Base-by-base conservation (phyloP, 2,888 invertebrate species). In the Parnassius mnemosyne region DNA sequence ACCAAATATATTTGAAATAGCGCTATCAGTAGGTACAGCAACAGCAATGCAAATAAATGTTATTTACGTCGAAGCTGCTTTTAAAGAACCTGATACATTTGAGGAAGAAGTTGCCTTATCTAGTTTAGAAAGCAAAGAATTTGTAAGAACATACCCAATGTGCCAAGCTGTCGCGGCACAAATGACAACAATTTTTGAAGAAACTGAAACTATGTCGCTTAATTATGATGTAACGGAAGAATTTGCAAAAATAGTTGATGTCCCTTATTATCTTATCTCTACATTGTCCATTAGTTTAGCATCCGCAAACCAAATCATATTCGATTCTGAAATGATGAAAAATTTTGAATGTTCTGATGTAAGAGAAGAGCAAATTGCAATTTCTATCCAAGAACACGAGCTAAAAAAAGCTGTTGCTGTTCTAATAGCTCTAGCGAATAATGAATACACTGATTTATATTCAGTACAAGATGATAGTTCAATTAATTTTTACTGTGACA, bases 41-140 rank as follows among this genome's bases (percentile, higher is more conserved):
- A 56, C 61, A n/a, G 34, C 41, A n/a, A 9, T 56, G 2, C 11
- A 12, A 10, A 13, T 47, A 56, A 41, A 56, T 46, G 5, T 52
- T 41, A n/a, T 34, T 9, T n/a, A 20, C 34, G 5, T 13, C 10
- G 56, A 61, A 42, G 41, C 56, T 51, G 41, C n/a, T 12, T 3
- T 20, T 13, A 13, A 5, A 41, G 52, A 61, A 52, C 9, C 13
- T 16, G 56, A 52, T 42, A 20, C 41, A n/a, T 46, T 42, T 3
- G n/a, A 44, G 0, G 10, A 53, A 12, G 20, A 52, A 13, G 34
- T 25, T 9, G 61, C 53, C 7, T 46, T 20, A 10, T 46, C 12
- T n/a, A 16, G 16, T 52, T 41, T 42, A 57, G 61, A 57, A 57
- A 47, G 42, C 1, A 53, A 52, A 42, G 25, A 61, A 3, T 52